Percentiles rank a stretch among this genome's conserved stretches.
These are phyloP conservation scores for Aphelocoma coerulescens DNA, from an alignment of 2,113 vertebrate species.

Conservation along the genomic window DNA sequence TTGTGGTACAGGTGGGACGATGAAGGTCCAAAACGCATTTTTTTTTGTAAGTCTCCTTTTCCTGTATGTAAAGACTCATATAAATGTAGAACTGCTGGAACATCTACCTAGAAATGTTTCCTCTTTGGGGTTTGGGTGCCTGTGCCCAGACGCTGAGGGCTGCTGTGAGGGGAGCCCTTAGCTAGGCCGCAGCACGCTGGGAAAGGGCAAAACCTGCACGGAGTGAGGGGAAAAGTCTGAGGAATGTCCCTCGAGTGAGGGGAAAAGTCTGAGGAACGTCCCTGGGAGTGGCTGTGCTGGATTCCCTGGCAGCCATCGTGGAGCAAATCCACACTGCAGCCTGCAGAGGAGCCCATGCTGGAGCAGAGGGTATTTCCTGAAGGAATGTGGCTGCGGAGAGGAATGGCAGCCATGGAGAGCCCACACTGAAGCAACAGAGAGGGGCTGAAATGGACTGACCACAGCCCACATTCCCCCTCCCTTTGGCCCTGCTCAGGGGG, in stretches of 20 bases:
- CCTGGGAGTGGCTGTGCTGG: neutral
- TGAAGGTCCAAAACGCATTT: neutral
- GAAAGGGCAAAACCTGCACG: neutral
- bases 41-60: neutral
- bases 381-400: rapidly evolving
- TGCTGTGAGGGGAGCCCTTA: neutral
- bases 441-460: neutral
- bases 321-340: neutral
- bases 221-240: neutral
- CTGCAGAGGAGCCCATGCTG: neutral
- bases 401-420: neutral
- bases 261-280: neutral
- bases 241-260: neutral
- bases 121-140: neutral
- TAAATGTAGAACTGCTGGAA: neutral
- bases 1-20: neutral
- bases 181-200: neutral
- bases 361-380: neutral
- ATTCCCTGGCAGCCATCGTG: neutral
- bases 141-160: neutral
- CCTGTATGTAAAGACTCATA: neutral
- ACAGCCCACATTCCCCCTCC: neutral
- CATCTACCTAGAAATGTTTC: rapidly evolving
- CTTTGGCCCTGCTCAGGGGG: neutral
- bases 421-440: neutral